phyloP scores from a whole-genome alignment of 2,888 invertebrate species.

The Papilio protenor region DNA sequence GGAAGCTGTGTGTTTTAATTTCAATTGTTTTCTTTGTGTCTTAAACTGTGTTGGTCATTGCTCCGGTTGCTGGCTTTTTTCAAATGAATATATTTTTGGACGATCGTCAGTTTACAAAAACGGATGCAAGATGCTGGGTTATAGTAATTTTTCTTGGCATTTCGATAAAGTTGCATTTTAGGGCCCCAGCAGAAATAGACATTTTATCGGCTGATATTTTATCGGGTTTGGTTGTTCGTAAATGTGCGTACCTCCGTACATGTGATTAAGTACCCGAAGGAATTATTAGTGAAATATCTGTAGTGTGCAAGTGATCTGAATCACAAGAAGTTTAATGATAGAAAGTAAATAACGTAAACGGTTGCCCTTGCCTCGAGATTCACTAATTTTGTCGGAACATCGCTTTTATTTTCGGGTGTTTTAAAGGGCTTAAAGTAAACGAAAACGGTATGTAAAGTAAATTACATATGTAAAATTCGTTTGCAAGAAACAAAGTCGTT shows the following conservation, averaged over 20 bases:
- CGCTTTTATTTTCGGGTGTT: no score
- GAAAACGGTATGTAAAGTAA: background rate
- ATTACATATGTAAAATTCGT: background rate
- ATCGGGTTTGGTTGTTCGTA: no score
- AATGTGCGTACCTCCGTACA: no score
- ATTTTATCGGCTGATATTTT: no score
- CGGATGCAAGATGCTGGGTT: background rate
- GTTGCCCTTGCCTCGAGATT: no score
- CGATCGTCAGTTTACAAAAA: conserved; percentile 10
- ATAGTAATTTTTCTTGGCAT: background rate
- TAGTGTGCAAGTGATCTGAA: no score
- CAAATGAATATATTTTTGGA: conserved; percentile 20
- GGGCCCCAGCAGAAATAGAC: no score
- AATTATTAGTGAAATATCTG: no score
- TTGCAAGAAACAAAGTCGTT: conserved; percentile 13
- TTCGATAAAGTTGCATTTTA: background rate
- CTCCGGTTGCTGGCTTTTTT: conserved; percentile 30
- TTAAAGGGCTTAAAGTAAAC: background rate
- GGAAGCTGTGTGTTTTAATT: conserved; percentile 28
- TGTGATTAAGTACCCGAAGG: no score
- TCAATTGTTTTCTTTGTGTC: conserved; percentile 30
- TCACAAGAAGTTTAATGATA: no score
- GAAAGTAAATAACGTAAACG: no score
- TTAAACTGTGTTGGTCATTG: conserved; percentile 42
- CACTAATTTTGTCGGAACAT: no score